phyloP scores from a whole-genome alignment of 2,113 vertebrate species.

The Albula glossodonta region DNA sequence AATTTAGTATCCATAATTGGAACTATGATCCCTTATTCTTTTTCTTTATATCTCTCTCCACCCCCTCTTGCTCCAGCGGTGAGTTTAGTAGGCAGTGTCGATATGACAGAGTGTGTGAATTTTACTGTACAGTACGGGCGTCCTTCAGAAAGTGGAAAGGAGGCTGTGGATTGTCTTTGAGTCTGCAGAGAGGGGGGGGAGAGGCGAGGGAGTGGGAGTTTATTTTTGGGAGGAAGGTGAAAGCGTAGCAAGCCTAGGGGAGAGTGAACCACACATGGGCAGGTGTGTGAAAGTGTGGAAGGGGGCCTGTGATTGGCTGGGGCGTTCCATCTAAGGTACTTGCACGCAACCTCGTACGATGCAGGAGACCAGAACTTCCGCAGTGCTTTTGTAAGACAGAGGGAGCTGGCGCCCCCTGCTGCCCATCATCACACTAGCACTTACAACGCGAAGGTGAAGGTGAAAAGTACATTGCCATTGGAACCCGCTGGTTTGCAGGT shows the following conservation, averaged over 20 bases:
- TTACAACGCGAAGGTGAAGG: not conserved
- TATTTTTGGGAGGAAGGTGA: not conserved
- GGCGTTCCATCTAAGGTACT: not conserved
- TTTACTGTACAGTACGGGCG: not conserved
- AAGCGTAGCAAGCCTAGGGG: not conserved
- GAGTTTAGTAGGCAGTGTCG: not conserved
- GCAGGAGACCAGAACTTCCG: not conserved
- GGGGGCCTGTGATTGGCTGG: not conserved
- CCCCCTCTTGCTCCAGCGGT: not conserved
- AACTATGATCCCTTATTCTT: too few species aligned
- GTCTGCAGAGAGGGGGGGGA: not conserved
- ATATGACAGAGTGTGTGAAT: not conserved
- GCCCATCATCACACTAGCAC: not conserved
- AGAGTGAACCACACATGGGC: not conserved
- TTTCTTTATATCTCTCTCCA: too few species aligned
- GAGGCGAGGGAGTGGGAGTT: not conserved
- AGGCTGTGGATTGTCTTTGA: not conserved
- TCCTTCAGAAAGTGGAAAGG: not conserved
- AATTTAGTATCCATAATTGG: too few species aligned
- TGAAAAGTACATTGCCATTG: not conserved
- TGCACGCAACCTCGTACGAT: not conserved
- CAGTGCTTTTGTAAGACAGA: not conserved
- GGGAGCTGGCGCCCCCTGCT: conserved; percentile 2
- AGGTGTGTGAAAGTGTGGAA: not conserved
- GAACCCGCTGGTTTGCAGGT: not conserved